Evolutionary conservation across 2,113 vertebrate genomes (phyloP).

Genomic region (Calidris pygmaea): DNA sequence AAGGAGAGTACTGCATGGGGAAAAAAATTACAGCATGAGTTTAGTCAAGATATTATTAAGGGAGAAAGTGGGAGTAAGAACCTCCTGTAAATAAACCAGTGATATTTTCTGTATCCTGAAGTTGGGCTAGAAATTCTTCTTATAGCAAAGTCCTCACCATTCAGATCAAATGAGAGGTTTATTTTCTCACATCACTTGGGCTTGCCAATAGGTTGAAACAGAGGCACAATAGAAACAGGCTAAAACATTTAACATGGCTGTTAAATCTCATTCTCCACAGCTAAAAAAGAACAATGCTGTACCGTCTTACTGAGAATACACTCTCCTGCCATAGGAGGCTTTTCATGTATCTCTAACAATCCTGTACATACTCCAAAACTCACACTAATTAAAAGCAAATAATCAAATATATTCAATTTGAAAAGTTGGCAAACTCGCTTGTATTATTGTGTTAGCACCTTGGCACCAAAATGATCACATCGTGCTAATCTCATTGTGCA

Average conservation of each 20-base stretch:
- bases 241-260: constrained; percentile 77
- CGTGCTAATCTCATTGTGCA: constrained; percentile 80
- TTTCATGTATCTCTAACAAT: constrained; percentile 81
- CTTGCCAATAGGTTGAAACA: constrained; percentile 77
- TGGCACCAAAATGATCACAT: constrained; percentile 80
- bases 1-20: neutral
- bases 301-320: constrained; percentile 66
- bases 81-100: neutral
- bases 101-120: neutral
- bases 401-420: constrained; percentile 87
- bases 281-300: constrained; percentile 77
- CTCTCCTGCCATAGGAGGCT: constrained; percentile 73
- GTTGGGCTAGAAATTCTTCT: constrained; percentile 45
- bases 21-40: neutral
- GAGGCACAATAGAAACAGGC: constrained; percentile 68
- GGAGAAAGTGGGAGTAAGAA: neutral
- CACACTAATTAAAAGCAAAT: constrained; percentile 88
- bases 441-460: constrained; percentile 86
- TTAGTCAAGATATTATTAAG: neutral
- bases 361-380: constrained; percentile 86
- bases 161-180: constrained; percentile 69
- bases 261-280: constrained; percentile 79
- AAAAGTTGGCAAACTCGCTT: constrained; percentile 84
- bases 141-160: constrained; percentile 17
- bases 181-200: constrained; percentile 62